These are phyloP conservation scores for Agelaius phoeniceus DNA, from an alignment of 2,113 vertebrate species.

Conservation along the genomic window DNA sequence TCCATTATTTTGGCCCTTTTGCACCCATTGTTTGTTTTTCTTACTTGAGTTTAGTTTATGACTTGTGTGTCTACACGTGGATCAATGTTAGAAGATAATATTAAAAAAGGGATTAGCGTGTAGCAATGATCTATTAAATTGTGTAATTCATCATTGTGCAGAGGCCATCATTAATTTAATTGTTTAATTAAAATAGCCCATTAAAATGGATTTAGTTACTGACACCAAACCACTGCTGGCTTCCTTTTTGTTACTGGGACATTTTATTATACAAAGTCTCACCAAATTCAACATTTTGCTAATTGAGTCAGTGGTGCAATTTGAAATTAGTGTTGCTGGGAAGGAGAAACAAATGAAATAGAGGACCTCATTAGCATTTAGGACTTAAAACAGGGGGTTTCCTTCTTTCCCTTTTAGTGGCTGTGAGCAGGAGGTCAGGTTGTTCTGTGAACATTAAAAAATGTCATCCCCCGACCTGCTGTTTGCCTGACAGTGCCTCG, in stretches of 20 bases:
- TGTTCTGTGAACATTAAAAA: constrained; percentile 49
- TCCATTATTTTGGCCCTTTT: not conserved
- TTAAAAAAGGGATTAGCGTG: not conserved
- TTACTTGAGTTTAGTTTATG: not conserved
- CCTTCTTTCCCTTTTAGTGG: constrained; percentile 1
- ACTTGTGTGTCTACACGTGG: not conserved
- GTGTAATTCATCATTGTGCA: not conserved
- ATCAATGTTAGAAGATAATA: not conserved
- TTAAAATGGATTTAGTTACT: constrained; percentile 48
- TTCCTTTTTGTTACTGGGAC: constrained; percentile 34
- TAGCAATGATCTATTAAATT: not conserved
- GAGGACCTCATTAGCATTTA: constrained; percentile 38
- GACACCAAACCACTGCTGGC: not conserved
- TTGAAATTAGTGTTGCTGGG: constrained; percentile 29
- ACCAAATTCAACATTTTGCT: constrained; percentile 28
- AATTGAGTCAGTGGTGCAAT: constrained; percentile 45
- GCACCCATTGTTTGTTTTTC: not conserved
- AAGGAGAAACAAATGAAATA: constrained; percentile 43
- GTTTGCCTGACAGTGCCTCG: not conserved
- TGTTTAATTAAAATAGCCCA: constrained; percentile 52
- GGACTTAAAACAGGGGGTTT: not conserved
- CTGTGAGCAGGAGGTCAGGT: constrained; percentile 34
- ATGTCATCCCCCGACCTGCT: constrained; percentile 4
- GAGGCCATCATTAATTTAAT: constrained; percentile 48
- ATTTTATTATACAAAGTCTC: constrained; percentile 9